A percentile compares a stretch with the other conserved stretches of the same genome.
Evolutionary conservation across 2,797 vertebrate species (phyloP).

Genomic region (Kryptopterus vitreolus): DNA sequence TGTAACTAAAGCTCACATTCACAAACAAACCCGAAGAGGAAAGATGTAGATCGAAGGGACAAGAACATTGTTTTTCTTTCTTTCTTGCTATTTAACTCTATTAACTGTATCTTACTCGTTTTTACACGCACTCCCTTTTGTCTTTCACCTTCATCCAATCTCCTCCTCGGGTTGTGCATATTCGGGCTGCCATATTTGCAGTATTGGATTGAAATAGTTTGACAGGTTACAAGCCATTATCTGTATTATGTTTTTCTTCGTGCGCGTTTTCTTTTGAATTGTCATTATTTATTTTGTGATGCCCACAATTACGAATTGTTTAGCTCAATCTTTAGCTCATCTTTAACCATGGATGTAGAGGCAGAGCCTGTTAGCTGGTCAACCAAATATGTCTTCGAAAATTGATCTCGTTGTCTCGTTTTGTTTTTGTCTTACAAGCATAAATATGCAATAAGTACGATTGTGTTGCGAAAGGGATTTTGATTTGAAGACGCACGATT

Average conservation of each 20-base stretch:
- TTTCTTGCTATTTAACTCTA: conserved; percentile 41
- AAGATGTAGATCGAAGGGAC: conserved; percentile 39
- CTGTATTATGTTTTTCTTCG: conserved; percentile 57
- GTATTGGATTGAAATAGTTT: conserved; percentile 45
- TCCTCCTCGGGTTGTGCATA: conserved; percentile 46
- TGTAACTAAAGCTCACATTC: conserved; percentile 28
- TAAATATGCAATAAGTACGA: conserved; percentile 30
- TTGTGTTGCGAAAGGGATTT: neutral
- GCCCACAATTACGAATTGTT: conserved; percentile 58
- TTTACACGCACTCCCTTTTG: neutral
- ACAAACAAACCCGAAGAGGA: conserved; percentile 28
- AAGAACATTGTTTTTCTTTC: conserved; percentile 56
- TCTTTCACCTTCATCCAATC: conserved; percentile 6
- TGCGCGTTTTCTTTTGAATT: conserved; percentile 56
- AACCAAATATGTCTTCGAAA: conserved; percentile 32
- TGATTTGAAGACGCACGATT: neutral
- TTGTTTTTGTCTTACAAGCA: neutral
- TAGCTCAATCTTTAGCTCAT: conserved; percentile 58
- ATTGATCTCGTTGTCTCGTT: conserved; percentile 7
- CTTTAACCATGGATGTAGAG: conserved; percentile 32
- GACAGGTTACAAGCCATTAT: conserved; percentile 40
- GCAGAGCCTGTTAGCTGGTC: conserved; percentile 28
- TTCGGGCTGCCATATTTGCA: conserved; percentile 51
- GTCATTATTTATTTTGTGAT: conserved; percentile 76
- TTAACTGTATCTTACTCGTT: conserved; percentile 27